These are phyloP conservation scores for Pseudomugil gertrudae DNA, from an alignment of 2,797 vertebrate species.

Conservation along the genomic window DNA sequence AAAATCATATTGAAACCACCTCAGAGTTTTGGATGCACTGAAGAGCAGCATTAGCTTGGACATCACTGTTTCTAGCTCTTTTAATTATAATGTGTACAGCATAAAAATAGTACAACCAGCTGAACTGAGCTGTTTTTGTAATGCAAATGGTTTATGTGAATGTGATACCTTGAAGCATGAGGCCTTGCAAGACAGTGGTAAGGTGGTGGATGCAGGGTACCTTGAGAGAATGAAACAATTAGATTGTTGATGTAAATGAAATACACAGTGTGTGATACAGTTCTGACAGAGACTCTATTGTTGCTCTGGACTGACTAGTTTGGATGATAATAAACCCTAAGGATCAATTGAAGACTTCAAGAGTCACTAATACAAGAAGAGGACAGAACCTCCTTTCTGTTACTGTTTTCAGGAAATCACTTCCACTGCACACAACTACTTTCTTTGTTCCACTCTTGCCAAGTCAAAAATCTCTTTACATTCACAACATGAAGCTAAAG, in stretches of 20 bases:
- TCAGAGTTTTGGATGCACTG: constrained; percentile 25
- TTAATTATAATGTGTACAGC: constrained; percentile 21
- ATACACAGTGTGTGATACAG: constrained; percentile 12
- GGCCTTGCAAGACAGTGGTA: constrained; percentile 2
- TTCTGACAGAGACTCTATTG: constrained; percentile 18
- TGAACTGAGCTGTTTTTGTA: constrained; percentile 20
- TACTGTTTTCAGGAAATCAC: constrained; percentile 10
- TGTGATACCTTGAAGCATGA: constrained; percentile 18
- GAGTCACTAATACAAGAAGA: constrained; percentile 12
- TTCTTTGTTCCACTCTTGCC: background rate
- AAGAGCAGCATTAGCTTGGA: constrained; percentile 22
- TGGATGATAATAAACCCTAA: constrained; percentile 9
- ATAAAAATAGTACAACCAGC: background rate
- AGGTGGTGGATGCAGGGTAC: background rate
- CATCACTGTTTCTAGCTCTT: constrained; percentile 22
- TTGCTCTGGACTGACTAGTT: constrained; percentile 39
- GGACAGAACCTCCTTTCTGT: constrained; percentile 12
- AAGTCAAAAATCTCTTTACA: background rate
- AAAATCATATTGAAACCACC: constrained; percentile 48
- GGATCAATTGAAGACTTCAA: constrained; percentile 24
- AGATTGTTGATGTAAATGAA: constrained; percentile 12
- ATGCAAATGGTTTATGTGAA: constrained; percentile 29
- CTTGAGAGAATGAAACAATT: constrained; percentile 15
- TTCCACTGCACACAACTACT: background rate
- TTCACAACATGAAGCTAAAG: background rate